These are phyloP conservation scores for Montipora capricornis DNA, from an alignment of 64 coral and sea anemone species.

Conservation along the genomic window DNA sequence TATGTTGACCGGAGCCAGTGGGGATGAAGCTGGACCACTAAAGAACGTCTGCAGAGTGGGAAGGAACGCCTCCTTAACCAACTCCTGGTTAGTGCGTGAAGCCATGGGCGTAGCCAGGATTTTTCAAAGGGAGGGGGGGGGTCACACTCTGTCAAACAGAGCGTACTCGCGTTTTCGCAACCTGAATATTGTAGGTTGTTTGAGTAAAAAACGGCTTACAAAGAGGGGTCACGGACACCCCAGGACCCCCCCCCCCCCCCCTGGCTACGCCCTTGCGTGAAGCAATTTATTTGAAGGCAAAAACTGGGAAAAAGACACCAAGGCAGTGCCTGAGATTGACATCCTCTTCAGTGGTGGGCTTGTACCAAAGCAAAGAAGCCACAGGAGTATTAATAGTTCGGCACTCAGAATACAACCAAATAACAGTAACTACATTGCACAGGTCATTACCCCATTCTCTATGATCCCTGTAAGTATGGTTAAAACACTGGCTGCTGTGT, in stretches of 20 bases:
- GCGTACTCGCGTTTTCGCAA: no score
- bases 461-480: constrained; percentile 80
- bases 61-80: constrained; percentile 88
- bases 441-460: constrained; percentile 85
- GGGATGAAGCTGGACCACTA: constrained; percentile 80
- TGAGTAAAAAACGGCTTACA: no score
- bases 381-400: constrained; percentile 65
- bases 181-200: no score
- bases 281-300: constrained; percentile 64
- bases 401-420: constrained; percentile 87
- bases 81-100: constrained; percentile 71
- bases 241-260: no score
- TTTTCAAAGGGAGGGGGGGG: no score
- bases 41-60: constrained; percentile 88
- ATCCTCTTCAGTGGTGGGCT: constrained; percentile 92
- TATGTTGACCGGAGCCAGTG: constrained; percentile 78
- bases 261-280: constrained; percentile 30
- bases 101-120: no score
- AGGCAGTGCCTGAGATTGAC: constrained; percentile 79
- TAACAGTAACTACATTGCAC: constrained; percentile 78
- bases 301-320: constrained; percentile 89
- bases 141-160: no score
- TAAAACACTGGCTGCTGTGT: constrained; percentile 83
- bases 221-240: no score
- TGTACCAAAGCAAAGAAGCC: constrained; percentile 91